Conservation (phyloP, 2,113 vertebrate species). For the Lampris incognitus region DNA sequence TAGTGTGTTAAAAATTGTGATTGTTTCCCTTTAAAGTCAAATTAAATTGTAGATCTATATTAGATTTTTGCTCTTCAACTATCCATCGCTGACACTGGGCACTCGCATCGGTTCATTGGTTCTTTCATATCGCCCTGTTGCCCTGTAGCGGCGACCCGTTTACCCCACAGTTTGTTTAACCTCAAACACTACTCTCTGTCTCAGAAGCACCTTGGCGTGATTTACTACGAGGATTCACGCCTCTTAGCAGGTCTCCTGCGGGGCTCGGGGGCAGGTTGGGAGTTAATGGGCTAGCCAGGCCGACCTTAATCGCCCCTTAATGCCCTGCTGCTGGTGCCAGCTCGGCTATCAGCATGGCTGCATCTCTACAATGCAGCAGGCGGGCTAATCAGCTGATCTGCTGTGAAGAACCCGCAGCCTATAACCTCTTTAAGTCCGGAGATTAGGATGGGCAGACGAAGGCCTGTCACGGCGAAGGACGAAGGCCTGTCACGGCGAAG, state of each 20-base stretch:
- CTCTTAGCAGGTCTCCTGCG: conserved; percentile 11
- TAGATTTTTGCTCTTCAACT: neutral
- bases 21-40: too few relatives aligned
- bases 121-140: neutral
- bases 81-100: neutral
- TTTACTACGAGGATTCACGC: neutral
- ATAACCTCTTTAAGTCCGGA: conserved; percentile 53
- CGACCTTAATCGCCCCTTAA: conserved; percentile 70
- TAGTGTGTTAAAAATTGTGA: too few relatives aligned
- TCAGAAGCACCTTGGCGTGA: neutral
- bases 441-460: conserved; percentile 53
- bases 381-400: conserved; percentile 60
- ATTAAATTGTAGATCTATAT: neutral
- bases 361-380: conserved; percentile 36
- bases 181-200: neutral
- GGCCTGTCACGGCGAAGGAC: conserved; percentile 6
- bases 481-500: conserved; percentile 4
- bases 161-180: neutral
- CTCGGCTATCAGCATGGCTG: conserved; percentile 33
- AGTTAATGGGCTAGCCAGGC: conserved; percentile 35
- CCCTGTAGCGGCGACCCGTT: neutral
- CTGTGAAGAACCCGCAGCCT: conserved; percentile 32
- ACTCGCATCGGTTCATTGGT: neutral
- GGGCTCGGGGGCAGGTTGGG: conserved; percentile 33
- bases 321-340: conserved; percentile 56